Base-by-base conservation (phyloP, 2,888 invertebrate genomes). In the Caenorhabditis angaria region DNA sequence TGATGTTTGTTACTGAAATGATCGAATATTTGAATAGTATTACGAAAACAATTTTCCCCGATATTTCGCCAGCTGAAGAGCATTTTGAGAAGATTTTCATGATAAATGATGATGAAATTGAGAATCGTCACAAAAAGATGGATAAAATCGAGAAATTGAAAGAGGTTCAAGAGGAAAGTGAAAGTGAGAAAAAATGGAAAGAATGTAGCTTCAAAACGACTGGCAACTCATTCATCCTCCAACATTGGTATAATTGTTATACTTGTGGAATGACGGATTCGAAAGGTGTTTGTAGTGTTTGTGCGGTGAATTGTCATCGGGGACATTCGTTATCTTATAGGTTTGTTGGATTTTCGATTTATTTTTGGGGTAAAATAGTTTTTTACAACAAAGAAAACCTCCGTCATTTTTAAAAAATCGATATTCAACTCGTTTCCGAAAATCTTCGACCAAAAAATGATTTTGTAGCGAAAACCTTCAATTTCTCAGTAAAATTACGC, bases 261-360 rank as follows among this genome's bases (percentile, higher is more conserved):
- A 96, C 97, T 0, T 97, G 97, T 89, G 93, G 93, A 88, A 97
- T 99, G 97, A 92, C 96, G 67, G 97, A 97, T 88, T 94, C 96
- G 8, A 95, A 96, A 1, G 99, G 99, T 0, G 97, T 97, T 29
- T 99, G 99, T 88, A 94, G 95, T 0, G 93, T 97, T 20, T 99
- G 99, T 89, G 97, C 97, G 0, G 91, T 94, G 63, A 97, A 97
- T 10, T 97, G 97, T 87, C 97, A 97, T 88, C 92, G 94, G 79
- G 94, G 94, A 0, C 97, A 97, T 88, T 97, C 97, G 22, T 47
- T 81, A 14, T 65, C 72, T 10, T 81, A 80, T 57, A 71, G 74
- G 77, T 77, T n/a, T n/a, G n/a, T n/a, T n/a, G n/a, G n/a, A n/a
- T 10, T 2, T n/a, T n/a, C n/a, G n/a, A n/a, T n/a, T n/a, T n/a